Evolutionary conservation across 2,797 vertebrate species (phyloP).

Genomic region (Buceros bicornis): DNA sequence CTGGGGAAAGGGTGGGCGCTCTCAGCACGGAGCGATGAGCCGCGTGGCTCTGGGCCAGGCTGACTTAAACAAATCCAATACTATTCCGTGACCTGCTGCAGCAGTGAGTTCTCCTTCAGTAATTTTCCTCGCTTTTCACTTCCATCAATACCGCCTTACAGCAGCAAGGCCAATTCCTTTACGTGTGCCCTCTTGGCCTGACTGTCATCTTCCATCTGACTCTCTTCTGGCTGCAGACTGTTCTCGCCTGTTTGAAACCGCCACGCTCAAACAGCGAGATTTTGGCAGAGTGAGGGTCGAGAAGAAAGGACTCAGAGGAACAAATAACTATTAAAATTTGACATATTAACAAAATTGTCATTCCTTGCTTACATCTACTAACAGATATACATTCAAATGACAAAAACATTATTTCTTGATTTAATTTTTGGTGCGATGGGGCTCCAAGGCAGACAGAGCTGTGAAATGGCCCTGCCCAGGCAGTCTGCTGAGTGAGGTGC

Average conservation of each 20-base stretch:
- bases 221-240: neutral
- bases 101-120: conserved; percentile 1
- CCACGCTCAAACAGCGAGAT: neutral
- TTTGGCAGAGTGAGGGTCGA: neutral
- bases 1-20: neutral
- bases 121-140: conserved; percentile 44
- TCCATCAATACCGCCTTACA: neutral
- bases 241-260: neutral
- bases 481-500: neutral
- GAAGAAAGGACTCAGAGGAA: neutral
- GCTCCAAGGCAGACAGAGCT: neutral
- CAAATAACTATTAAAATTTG: neutral
- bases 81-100: conserved; percentile 19
- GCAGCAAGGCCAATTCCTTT: neutral
- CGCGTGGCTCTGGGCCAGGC: conserved; percentile 38
- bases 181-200: neutral
- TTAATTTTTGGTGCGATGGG: neutral
- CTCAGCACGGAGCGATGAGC: conserved; percentile 21
- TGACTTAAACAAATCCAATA: conserved; percentile 8
- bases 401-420: neutral
- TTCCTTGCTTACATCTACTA: neutral
- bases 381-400: neutral
- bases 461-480: neutral
- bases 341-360: neutral
- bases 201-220: neutral